These are phyloP conservation scores for Lytechinus variegatus DNA, from an alignment of 35 echinoderm and acorn worm species.

Conservation along the genomic window DNA sequence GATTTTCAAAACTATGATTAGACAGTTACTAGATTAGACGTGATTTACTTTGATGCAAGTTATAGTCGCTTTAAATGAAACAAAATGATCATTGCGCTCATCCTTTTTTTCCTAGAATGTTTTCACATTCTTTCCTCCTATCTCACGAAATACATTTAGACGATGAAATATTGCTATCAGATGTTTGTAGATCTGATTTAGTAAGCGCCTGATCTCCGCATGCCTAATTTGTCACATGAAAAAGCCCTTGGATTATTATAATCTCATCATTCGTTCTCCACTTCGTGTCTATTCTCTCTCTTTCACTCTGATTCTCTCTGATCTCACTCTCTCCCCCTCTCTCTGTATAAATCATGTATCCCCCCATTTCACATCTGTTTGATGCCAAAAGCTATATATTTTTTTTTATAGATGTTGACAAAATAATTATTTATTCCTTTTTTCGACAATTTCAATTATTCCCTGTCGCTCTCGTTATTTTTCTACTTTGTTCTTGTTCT, in stretches of 20 bases:
- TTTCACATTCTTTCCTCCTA: too few relatives aligned
- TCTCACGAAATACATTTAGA: not conserved
- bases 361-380: too few relatives aligned
- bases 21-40: too few relatives aligned
- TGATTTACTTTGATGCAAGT: too few relatives aligned
- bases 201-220: not conserved
- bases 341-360: not conserved
- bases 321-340: not conserved
- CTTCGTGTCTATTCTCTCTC: not conserved
- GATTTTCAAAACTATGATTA: too few relatives aligned
- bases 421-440: too few relatives aligned
- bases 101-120: too few relatives aligned
- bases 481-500: too few relatives aligned
- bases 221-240: not conserved
- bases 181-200: not conserved
- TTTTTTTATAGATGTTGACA: too few relatives aligned
- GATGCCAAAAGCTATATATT: not conserved
- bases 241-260: slow-evolving; percentile 12
- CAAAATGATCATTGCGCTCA: too few relatives aligned
- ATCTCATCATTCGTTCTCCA: not conserved
- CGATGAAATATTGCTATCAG: not conserved
- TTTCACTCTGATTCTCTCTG: not conserved
- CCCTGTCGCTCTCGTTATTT: too few relatives aligned
- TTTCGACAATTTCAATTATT: not conserved
- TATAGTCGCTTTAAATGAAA: too few relatives aligned